These are phyloP conservation scores for Lasaia peninsularis DNA, from an alignment of 1,140 invertebrate genomes.

Conservation along the genomic window DNA sequence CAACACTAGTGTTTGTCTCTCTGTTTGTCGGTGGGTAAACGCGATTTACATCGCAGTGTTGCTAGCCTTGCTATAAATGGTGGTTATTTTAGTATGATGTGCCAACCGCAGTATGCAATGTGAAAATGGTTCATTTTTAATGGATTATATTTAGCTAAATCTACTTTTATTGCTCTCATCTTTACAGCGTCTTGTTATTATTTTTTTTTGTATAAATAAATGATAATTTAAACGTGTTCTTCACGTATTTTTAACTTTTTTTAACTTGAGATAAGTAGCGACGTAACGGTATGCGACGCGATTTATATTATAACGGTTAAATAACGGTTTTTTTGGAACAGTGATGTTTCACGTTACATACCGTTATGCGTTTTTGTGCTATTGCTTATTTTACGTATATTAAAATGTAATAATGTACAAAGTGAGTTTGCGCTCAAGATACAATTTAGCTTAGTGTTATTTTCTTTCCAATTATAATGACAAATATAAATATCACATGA, in stretches of 20 bases:
- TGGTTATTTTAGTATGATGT: conserved; percentile 28
- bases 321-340: conserved; percentile 17
- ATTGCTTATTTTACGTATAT: conserved; percentile 62
- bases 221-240: conserved; percentile 32
- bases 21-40: conserved; percentile 13
- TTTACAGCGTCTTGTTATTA: conserved; percentile 23
- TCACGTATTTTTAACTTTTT: conserved; percentile 40
- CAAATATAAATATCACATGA: conserved; percentile 52
- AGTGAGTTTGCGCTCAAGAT: conserved; percentile 69
- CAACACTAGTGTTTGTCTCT: conserved; percentile 27
- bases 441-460: conserved; percentile 67
- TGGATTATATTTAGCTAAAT: conserved; percentile 31
- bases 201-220: conserved; percentile 40
- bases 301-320: conserved; percentile 21
- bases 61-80: conserved; percentile 17
- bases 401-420: conserved; percentile 72
- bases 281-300: conserved; percentile 29
- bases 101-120: conserved; percentile 32
- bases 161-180: conserved; percentile 35
- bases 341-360: conserved; percentile 22
- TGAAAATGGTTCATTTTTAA: conserved; percentile 22
- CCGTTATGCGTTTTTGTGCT: conserved; percentile 45
- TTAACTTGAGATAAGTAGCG: conserved; percentile 51
- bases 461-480: conserved; percentile 55
- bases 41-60: conserved; percentile 12